A percentile compares a stretch with the other conserved stretches of the same genome.
Conservation (phyloP, 2,113 vertebrate species). For the Rhea americana region DNA sequence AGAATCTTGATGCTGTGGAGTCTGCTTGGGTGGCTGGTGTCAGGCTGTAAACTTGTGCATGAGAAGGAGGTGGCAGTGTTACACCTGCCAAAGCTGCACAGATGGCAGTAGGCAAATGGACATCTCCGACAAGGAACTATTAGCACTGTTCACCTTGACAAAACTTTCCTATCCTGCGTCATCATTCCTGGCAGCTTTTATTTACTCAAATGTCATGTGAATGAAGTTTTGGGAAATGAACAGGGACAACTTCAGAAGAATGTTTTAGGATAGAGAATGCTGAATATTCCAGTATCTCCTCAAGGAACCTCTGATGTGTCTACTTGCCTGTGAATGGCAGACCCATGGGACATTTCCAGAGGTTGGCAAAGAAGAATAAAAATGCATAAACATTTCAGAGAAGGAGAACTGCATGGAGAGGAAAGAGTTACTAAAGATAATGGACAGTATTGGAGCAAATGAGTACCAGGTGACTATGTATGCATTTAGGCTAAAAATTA, state of each 20-base stretch:
- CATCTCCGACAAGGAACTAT: background rate
- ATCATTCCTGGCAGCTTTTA: background rate
- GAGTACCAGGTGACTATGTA: too few species aligned
- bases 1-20: too few species aligned
- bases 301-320: background rate
- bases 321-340: background rate
- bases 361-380: background rate
- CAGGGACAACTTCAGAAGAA: too few species aligned
- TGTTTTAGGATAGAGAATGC: background rate
- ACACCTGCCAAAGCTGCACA: fast-evolving
- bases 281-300: background rate
- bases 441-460: too few species aligned
- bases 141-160: fast-evolving
- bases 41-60: too few species aligned
- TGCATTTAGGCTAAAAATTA: background rate
- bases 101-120: background rate
- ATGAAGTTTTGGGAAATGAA: background rate
- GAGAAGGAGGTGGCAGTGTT: fast-evolving
- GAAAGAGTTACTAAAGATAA: background rate
- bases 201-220: background rate
- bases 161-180: background rate
- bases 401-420: background rate
- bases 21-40: too few species aligned
- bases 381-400: background rate
- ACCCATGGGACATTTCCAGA: fast-evolving